A percentile compares a stretch with the other conserved stretches of the same genome.
phyloP scores from a whole-genome alignment of 1,140 invertebrate genomes.

The Eumeta japonica region DNA sequence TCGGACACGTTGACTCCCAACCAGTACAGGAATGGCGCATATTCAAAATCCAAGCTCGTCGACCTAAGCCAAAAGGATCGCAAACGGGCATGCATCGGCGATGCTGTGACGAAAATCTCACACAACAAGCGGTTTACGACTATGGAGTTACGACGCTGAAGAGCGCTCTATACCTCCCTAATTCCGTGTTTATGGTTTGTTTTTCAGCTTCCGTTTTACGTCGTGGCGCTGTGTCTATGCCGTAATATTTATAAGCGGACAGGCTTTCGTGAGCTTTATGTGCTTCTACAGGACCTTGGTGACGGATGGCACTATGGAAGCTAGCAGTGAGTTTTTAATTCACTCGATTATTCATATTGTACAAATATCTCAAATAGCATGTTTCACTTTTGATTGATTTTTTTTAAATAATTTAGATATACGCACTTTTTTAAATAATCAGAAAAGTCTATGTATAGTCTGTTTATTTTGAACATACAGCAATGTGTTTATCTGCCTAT shows the following conservation, averaged over 20 bases:
- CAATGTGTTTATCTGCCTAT: too few relatives aligned
- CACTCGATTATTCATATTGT: too few relatives aligned
- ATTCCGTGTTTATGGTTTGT: background rate
- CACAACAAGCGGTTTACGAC: too few relatives aligned
- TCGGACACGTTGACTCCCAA: too few relatives aligned
- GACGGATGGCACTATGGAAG: conserved; percentile 22
- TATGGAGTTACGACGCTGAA: too few relatives aligned
- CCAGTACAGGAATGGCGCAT: too few relatives aligned
- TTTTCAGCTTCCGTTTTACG: conserved; percentile 26
- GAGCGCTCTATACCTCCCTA: background rate
- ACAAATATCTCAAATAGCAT: too few relatives aligned
- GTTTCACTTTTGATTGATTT: too few relatives aligned
- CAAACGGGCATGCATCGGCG: too few relatives aligned
- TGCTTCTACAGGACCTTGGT: conserved; percentile 23
- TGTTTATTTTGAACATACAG: too few relatives aligned
- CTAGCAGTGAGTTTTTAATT: conserved; percentile 25
- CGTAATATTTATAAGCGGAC: conserved; percentile 26
- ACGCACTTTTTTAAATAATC: background rate
- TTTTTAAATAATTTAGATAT: conserved; percentile 1
- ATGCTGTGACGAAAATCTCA: too few relatives aligned
- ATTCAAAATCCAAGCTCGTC: background rate
- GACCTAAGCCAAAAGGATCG: too few relatives aligned
- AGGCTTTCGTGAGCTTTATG: conserved; percentile 34
- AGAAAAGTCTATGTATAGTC: background rate
- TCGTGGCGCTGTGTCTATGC: conserved; percentile 34